Base-by-base conservation (phyloP, 2,797 vertebrate species). In the Chelonia mydas region DNA sequence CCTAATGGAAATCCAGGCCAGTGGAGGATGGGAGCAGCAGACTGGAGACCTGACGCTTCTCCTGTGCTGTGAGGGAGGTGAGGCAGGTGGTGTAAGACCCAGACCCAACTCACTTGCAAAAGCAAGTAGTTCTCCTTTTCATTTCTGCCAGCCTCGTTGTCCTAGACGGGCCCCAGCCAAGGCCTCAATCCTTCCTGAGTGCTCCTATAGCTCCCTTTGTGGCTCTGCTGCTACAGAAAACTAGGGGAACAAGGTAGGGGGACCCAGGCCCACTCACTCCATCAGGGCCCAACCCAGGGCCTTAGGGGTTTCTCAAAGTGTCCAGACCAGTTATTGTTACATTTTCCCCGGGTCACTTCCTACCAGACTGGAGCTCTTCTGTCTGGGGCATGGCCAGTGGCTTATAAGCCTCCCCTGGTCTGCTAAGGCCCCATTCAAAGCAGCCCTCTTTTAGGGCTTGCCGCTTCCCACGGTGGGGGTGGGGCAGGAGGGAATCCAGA, bases 11-110 rank as follows among this genome's bases (percentile, higher is more conserved):
- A 13, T 50, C 41, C 87, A 28, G 45, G 59, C 4, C 83, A 92
- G 59, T 51, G 57, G 87, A 94, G 87, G 50, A 83, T 50, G 37
- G 49, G n/a, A 89, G 87, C 84, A 81, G 87, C 86, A 84, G 23
- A 31, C 49, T 41, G 25, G 19, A 5, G 21, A 25, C 72, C 10
- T 94, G 2, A 0, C 5, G 11, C 21, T 88, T 84, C 50, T 72
- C 86, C 83, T 41, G 11, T 93, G 41, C 15, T 17, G 57, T 85
- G n/a, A 1, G 94, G 57, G 33, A 94, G 16, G 61, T 6, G 33
- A 65, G 95, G 37, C 87, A 95, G 81, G 51, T 84, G 9, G 7
- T 76, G 88, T 65, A 28, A 57, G 28, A 15, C 5, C 7, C 33
- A 55, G 53, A n/a, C 45, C 23, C 37, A 85, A 49, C 25, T 4